phyloP scores from a whole-genome alignment of 2,113 vertebrate species.

The Laticauda colubrina region DNA sequence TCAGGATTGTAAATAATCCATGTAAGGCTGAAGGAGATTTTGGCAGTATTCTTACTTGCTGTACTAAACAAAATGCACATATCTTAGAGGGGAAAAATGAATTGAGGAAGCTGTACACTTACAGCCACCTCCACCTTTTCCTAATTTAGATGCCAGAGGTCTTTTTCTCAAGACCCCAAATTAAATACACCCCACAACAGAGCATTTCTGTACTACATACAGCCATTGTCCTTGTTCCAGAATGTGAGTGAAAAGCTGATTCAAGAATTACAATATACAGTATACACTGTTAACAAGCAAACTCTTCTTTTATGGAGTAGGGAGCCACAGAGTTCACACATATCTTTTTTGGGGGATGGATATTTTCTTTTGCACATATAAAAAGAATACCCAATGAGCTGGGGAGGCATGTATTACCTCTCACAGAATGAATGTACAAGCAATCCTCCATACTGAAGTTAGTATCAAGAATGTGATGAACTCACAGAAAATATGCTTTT shows the following conservation, averaged over 20 bases:
- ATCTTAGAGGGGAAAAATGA: not conserved
- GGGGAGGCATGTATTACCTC: constrained; percentile 22
- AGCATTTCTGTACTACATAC: not conserved
- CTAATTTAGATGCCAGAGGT: not conserved
- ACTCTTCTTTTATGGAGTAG: too few relatives aligned
- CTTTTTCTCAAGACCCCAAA: constrained; percentile 7
- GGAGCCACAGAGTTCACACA: not conserved
- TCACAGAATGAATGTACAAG: constrained; percentile 44
- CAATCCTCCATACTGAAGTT: constrained; percentile 14
- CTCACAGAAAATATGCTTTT: constrained; percentile 41
- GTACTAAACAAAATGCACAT: not conserved
- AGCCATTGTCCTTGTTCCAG: not conserved
- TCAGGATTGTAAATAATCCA: not conserved
- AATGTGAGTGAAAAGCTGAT: not conserved
- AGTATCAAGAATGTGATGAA: constrained; percentile 21
- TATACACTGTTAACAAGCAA: not conserved
- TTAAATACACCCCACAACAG: not conserved
- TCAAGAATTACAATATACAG: not conserved
- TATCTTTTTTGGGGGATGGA: not conserved
- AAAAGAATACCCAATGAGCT: not conserved
- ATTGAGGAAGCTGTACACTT: not conserved
- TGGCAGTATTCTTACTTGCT: not conserved
- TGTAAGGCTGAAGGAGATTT: not conserved
- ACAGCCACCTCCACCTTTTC: not conserved
- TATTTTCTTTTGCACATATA: not conserved